phyloP scores from a whole-genome alignment of 2,113 vertebrate species.

The Madoqua kirkii region DNA sequence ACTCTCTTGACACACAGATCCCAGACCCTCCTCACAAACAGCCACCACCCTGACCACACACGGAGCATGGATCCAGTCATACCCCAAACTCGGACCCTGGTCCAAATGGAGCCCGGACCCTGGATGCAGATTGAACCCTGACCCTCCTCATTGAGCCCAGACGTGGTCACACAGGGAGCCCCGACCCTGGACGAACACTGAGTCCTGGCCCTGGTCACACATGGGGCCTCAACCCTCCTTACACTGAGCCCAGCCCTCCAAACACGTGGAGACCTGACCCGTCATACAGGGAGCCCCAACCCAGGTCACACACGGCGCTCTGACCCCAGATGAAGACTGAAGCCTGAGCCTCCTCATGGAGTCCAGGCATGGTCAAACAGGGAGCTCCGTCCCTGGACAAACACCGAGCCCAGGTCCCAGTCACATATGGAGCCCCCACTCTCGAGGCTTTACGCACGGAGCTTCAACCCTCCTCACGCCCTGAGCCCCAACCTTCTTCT shows the following conservation, averaged over 20 bases:
- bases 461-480: not conserved
- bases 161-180: not conserved
- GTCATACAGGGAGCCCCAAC: not conserved
- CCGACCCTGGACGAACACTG: not conserved
- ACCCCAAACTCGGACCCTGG: not conserved
- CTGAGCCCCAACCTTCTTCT: not conserved
- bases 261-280: not conserved
- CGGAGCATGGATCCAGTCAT: not conserved
- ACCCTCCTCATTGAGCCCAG: not conserved
- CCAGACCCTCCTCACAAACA: not conserved
- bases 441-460: fast-evolving
- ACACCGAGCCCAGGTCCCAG: not conserved
- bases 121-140: not conserved
- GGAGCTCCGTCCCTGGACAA: not conserved
- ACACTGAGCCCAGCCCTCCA: not conserved
- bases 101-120: not conserved
- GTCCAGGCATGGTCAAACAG: not conserved
- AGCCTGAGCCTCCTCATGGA: not conserved
- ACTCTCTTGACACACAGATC: not conserved
- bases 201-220: not conserved
- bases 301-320: not conserved
- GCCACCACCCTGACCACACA: not conserved
- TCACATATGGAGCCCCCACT: not conserved
- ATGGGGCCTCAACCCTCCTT: not conserved
- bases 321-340: not conserved